Percentiles rank a stretch among this genome's conserved stretches.
Evolutionary conservation across 2,888 invertebrate genomes (phyloP).

Genomic region (Gasteruption jaculator): DNA sequence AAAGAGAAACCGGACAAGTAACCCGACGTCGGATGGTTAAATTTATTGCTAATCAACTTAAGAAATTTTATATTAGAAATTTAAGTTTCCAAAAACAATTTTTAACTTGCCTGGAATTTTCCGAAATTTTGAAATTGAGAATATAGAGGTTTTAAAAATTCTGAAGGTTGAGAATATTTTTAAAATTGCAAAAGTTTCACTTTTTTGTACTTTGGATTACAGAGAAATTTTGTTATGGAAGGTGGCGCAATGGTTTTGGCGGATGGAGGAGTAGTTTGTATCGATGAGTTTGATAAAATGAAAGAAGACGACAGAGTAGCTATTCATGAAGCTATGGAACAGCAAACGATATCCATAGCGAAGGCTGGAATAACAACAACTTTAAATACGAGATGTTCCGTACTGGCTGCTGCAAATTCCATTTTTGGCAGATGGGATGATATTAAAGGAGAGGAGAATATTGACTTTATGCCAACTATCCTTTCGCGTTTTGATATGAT

Average conservation of each 20-base stretch:
- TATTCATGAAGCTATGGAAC: slow-evolving; percentile 99
- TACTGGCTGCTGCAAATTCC: slow-evolving; percentile 98
- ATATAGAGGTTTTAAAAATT: too few species aligned
- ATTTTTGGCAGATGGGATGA: slow-evolving; percentile 99
- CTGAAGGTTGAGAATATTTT: too few species aligned
- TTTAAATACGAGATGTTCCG: slow-evolving; percentile 95
- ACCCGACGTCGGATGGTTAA: too few species aligned
- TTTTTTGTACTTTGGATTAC: too few species aligned
- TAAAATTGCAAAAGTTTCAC: too few species aligned
- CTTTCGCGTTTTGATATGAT: slow-evolving; percentile 99
- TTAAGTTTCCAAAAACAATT: background rate
- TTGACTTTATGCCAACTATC: slow-evolving; percentile 99
- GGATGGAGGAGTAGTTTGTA: slow-evolving; percentile 98
- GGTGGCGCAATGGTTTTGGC: slow-evolving; percentile 99
- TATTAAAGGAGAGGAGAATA: slow-evolving; percentile 94
- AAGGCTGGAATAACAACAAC: slow-evolving; percentile 99
- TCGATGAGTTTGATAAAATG: slow-evolving; percentile 99
- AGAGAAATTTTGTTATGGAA: slow-evolving; percentile 96
- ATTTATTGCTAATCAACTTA: too few species aligned
- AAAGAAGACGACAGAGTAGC: slow-evolving; percentile 98
- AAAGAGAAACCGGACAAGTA: too few species aligned
- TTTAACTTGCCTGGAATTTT: too few species aligned
- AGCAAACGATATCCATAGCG: slow-evolving; percentile 99
- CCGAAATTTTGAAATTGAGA: too few species aligned
- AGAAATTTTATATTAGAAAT: background rate